Base-by-base conservation (phyloP, 2,113 vertebrate species). In the Ploceus nigricollis region DNA sequence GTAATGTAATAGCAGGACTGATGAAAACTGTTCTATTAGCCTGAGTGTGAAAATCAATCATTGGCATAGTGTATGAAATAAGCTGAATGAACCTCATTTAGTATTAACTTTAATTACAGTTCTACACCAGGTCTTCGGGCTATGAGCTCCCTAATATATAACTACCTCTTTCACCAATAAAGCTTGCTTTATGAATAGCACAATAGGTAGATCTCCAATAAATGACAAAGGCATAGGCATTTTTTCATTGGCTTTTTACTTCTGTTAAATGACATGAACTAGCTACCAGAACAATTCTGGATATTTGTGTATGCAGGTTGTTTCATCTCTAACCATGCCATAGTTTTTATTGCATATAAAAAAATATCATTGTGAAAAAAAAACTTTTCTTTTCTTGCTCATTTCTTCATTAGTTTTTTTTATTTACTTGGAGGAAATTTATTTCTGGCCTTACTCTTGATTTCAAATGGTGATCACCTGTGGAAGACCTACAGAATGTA, bases 41-140 rank as follows among this genome's bases (percentile, higher is more conserved):
- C 65, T 15, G 13, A 82, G 88, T 92, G 57, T 87, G 79, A 96
- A 97, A 97, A 97, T 96, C 91, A 96, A 56, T 97, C 94, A 90
- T 13, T 6, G 6, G 14, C 24, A 72, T 25, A 64, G 64, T 60
- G 61, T 61, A 61, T 2, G 2, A 96, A 95, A 58, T 90, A 92
- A 95, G 66, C 60, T 77, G 80, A 96, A 97, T 65, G 77, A 82
- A 93, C 40, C 33, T 85, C 70, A 96, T 93, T 97, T 91, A 92
- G 72, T 58, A 91, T 83, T 86, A 82, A 71, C 87, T 96, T 96
- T 93, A 96, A 89, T 82, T 93, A 92, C 76, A 92, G 72, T 69
- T 93, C 80, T 82, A 53, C 63, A 87, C 27, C 53, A 91, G 33
- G 73, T 93, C 90, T 96, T 94, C 23, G 18, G 88, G 83, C 87